Percentiles rank a stretch among this genome's conserved stretches.
Evolutionary conservation across 1,140 invertebrate species (phyloP).

Genomic region (Drosophila busckii): DNA sequence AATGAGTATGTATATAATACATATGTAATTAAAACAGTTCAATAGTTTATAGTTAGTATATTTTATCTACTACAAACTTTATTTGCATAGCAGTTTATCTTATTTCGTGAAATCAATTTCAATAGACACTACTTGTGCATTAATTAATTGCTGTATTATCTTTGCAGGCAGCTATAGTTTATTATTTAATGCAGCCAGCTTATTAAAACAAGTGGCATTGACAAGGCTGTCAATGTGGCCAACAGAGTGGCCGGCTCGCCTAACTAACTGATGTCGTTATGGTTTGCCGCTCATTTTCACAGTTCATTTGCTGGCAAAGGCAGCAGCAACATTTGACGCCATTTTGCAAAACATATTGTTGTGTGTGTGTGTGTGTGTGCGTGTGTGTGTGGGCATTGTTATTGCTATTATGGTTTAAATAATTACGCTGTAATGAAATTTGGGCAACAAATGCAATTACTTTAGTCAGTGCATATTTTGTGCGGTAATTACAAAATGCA

Average conservation of each 20-base stretch:
- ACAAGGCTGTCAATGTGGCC: constrained; percentile 43
- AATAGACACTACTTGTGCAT: constrained; percentile 40
- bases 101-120: too few species aligned
- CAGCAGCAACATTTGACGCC: constrained; percentile 10
- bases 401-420: constrained; percentile 41
- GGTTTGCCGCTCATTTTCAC: constrained; percentile 48
- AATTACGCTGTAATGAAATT: constrained; percentile 69
- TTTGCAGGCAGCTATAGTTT: constrained; percentile 8
- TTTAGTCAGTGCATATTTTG: constrained; percentile 26
- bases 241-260: constrained; percentile 24
- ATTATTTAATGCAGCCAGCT: constrained; percentile 32
- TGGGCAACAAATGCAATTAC: constrained; percentile 56
- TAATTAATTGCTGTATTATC: constrained; percentile 51
- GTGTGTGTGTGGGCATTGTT: background rate
- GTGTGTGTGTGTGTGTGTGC: too few species aligned
- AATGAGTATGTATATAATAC: too few species aligned
- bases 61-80: constrained; percentile 17
- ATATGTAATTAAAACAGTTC: too few species aligned
- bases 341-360: background rate
- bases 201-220: constrained; percentile 73
- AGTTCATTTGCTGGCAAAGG: constrained; percentile 56
- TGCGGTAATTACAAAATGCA: constrained; percentile 62
- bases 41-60: too few species aligned
- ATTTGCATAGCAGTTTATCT: too few species aligned
- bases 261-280: constrained; percentile 35